Conservation (phyloP, 2,797 vertebrate species). For the Morelia viridis region DNA sequence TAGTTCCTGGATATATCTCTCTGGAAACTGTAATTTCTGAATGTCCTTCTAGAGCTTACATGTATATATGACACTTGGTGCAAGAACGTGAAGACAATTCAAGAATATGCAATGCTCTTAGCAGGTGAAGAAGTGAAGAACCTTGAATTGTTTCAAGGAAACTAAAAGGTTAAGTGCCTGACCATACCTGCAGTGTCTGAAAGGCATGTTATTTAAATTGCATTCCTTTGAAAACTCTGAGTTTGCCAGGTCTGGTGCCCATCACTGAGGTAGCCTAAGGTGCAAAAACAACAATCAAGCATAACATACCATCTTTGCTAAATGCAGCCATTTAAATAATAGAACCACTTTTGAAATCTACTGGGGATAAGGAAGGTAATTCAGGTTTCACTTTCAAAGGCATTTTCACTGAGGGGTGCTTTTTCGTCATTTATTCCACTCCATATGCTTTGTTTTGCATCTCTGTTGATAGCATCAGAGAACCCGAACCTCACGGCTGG, state of each 20-base stretch:
- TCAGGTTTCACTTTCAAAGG: not conserved
- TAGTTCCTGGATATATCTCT: not conserved
- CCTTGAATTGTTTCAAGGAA: not conserved
- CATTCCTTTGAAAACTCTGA: conserved; percentile 39
- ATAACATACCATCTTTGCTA: conserved; percentile 32
- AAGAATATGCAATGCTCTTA: not conserved
- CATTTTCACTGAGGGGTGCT: not conserved
- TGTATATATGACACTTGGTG: not conserved
- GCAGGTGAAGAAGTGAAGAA: conserved; percentile 5
- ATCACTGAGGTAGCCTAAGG: conserved; percentile 30
- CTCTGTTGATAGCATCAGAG: not conserved
- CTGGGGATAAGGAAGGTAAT: conserved; percentile 11
- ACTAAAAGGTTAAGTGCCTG: not conserved
- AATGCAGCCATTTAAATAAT: conserved; percentile 32
- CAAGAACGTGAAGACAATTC: not conserved
- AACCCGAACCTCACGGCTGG: conserved; percentile 23
- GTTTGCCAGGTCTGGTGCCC: conserved; percentile 35
- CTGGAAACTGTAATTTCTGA: not conserved
- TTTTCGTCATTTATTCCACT: not conserved
- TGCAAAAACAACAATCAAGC: not conserved
- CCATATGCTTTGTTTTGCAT: not conserved
- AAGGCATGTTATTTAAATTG: conserved; percentile 37
- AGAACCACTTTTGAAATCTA: conserved; percentile 22
- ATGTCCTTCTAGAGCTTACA: not conserved
- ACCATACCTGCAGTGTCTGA: conserved; percentile 1